Percentiles rank a stretch among this genome's conserved stretches.
Evolutionary conservation across 64 coral and sea anemone species (phyloP).

Genomic region (Anthopleura sola): DNA sequence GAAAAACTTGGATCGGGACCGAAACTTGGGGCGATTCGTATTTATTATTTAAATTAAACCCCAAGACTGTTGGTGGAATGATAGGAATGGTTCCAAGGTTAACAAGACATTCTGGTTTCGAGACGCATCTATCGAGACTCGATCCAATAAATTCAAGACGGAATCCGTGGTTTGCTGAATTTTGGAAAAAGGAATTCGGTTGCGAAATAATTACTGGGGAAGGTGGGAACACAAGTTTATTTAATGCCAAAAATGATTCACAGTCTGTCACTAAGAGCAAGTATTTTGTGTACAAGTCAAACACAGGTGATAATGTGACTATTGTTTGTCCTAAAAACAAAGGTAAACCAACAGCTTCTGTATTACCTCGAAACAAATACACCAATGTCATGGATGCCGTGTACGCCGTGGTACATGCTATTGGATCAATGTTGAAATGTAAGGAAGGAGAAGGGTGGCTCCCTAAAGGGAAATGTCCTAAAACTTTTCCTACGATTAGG

Average conservation of each 20-base stretch:
- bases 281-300: constrained; percentile 14
- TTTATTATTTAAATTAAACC: constrained; percentile 44
- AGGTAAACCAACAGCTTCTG: constrained; percentile 33
- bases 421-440: constrained; percentile 69
- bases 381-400: constrained; percentile 96
- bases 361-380: constrained; percentile 82
- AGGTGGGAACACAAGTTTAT: background rate
- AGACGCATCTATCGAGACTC: constrained; percentile 39
- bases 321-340: constrained; percentile 64
- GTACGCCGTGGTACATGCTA: constrained; percentile 48
- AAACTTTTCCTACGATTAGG: constrained; percentile 24
- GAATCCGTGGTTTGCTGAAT: constrained; percentile 84
- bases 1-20: constrained; percentile 82
- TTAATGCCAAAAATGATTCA: background rate
- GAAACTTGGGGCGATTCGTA: constrained; percentile 89
- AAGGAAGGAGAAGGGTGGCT: constrained; percentile 48
- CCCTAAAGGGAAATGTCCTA: constrained; percentile 41
- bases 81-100: constrained; percentile 69
- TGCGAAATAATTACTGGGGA: background rate
- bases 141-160: constrained; percentile 47
- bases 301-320: constrained; percentile 48
- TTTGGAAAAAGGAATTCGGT: constrained; percentile 53
- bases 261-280: background rate
- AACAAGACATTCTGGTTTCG: constrained; percentile 36
- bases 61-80: constrained; percentile 69